Conservation (phyloP, 2,797 vertebrate species). For the Enteromius fasciolatus region DNA sequence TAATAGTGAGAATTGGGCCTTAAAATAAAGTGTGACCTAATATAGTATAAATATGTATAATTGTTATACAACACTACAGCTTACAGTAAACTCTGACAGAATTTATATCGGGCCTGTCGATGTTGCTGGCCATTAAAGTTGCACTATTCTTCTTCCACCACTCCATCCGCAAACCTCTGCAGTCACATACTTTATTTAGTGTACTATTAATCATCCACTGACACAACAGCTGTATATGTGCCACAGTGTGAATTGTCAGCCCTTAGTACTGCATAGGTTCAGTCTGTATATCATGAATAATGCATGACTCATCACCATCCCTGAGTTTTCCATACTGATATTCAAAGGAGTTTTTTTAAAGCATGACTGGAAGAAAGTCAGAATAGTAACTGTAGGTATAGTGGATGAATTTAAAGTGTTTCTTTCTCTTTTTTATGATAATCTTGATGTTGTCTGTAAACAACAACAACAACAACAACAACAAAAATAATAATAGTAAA, state of each 20-base stretch:
- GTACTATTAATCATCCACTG: constrained; percentile 15
- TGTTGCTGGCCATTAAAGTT: constrained; percentile 4
- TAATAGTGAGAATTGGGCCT: background rate
- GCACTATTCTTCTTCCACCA: background rate
- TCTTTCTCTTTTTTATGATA: no score
- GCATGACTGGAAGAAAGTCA: background rate
- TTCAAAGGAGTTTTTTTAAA: background rate
- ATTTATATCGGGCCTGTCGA: background rate
- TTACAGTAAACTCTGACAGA: background rate
- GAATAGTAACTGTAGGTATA: no score
- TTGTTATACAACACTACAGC: background rate
- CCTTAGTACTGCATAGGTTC: background rate
- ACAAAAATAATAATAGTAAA: background rate
- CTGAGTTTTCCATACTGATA: background rate
- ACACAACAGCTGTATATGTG: constrained; percentile 27
- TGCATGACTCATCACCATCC: background rate
- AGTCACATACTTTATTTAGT: background rate
- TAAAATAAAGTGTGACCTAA: background rate
- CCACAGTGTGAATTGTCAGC: constrained; percentile 15
- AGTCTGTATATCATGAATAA: constrained; percentile 5
- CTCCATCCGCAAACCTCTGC: constrained; percentile 15
- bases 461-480: background rate
- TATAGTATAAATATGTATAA: background rate
- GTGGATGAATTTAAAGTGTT: no score
- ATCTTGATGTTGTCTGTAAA: no score